These are phyloP conservation scores for Sinosuthora webbiana DNA, from an alignment of 2,113 vertebrate species.

Conservation along the genomic window DNA sequence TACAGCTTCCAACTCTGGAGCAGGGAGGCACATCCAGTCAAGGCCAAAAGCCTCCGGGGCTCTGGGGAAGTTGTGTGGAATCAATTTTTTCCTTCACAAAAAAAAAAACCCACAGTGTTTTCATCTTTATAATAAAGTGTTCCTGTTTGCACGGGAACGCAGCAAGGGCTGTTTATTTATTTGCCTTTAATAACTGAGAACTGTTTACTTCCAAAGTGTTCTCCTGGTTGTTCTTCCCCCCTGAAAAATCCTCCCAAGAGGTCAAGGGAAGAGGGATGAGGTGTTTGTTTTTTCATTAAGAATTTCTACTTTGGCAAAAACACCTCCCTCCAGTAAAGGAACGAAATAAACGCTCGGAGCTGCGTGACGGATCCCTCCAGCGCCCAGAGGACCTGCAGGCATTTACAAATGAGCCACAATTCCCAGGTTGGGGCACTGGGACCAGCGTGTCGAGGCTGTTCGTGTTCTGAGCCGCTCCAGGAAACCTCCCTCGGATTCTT, in stretches of 20 bases:
- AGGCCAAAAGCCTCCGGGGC: neutral
- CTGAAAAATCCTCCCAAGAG: neutral
- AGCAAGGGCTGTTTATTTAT: conserved; percentile 23
- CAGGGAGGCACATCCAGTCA: neutral
- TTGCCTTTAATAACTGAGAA: conserved; percentile 46
- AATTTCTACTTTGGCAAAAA: neutral
- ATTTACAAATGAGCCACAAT: neutral
- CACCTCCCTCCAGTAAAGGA: neutral
- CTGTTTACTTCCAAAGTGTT: conserved; percentile 8
- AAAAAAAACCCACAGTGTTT: neutral
- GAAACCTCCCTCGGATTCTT: conserved; percentile 58
- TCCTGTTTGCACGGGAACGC: neutral
- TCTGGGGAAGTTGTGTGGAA: neutral
- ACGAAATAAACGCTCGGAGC: neutral
- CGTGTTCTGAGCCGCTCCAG: neutral
- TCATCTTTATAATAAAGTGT: conserved; percentile 1
- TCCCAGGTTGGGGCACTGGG: neutral
- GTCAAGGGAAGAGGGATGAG: conserved; percentile 2
- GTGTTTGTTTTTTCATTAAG: neutral
- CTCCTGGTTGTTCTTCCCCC: conserved; percentile 19
- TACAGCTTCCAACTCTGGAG: rapidly evolving
- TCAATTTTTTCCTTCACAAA: neutral
- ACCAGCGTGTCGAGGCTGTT: neutral
- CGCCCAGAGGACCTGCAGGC: neutral
- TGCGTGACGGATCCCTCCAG: neutral